Conservation (phyloP, 30 jellyfish, hydroid and myxozoan species). For the Pelagia noctiluca region DNA sequence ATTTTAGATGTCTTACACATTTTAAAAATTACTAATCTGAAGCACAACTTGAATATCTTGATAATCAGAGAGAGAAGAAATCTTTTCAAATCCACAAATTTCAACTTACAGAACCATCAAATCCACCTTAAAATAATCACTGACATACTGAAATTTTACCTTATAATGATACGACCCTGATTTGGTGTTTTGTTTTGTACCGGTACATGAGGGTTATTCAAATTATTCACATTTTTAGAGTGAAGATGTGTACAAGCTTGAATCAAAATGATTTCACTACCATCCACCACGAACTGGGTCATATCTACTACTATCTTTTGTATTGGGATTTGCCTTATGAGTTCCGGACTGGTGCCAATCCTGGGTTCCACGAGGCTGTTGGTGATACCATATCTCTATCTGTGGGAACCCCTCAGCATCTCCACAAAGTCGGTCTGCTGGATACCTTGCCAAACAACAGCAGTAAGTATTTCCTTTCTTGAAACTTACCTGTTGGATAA, state of each 20-base stretch:
- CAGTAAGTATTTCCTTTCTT: too few relatives aligned
- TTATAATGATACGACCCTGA: not conserved
- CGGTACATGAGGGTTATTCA: too few relatives aligned
- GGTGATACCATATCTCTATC: conserved; percentile 76
- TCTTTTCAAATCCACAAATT: not conserved
- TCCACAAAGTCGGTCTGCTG: conserved; percentile 77
- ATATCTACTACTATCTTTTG: conserved; percentile 67
- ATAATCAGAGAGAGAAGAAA: too few relatives aligned
- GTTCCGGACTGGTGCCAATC: conserved; percentile 82
- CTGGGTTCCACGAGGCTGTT: conserved; percentile 91
- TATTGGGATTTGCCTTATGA: conserved; percentile 72
- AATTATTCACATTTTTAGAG: conserved; percentile 69
- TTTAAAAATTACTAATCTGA: too few relatives aligned
- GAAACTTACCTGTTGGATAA: too few relatives aligned
- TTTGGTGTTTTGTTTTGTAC: too few relatives aligned
- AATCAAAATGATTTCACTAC: conserved; percentile 82
- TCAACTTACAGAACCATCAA: not conserved
- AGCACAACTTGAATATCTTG: too few relatives aligned
- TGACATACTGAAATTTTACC: too few relatives aligned
- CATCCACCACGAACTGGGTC: conserved; percentile 91
- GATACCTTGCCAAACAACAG: conserved; percentile 53
- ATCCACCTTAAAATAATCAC: too few relatives aligned
- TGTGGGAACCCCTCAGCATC: conserved; percentile 84
- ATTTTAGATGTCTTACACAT: too few relatives aligned
- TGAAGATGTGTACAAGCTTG: conserved; percentile 90